These are phyloP conservation scores for Polietes domitor DNA, from an alignment of 2,888 invertebrate genomes.

Conservation along the genomic window DNA sequence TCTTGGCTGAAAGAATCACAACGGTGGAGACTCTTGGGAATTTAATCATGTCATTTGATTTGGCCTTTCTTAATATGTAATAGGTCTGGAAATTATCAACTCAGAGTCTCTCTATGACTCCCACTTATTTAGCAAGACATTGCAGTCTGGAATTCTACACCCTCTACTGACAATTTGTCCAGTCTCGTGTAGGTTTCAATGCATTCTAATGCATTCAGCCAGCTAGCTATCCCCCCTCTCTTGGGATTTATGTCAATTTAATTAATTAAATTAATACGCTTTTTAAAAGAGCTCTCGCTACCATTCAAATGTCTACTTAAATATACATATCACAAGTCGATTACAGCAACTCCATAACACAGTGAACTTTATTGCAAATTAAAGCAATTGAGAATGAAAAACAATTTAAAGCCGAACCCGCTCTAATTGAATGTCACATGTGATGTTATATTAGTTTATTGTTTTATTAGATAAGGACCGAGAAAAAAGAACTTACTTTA, in stretches of 20 bases:
- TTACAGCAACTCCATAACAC: neutral
- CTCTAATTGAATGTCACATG: conserved; percentile 6
- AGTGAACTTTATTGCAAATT: conserved; percentile 7
- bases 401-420: neutral
- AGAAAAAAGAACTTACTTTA: conserved; percentile 13
- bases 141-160: neutral
- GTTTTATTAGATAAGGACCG: neutral
- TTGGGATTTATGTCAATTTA: conserved; percentile 23
- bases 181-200: neutral
- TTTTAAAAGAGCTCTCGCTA: neutral
- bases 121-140: neutral
- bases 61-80: no score
- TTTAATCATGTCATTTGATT: no score
- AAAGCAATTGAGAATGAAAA: neutral
- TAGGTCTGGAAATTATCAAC: no score
- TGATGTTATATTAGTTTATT: conserved; percentile 7
- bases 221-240: no score
- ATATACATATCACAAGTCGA: neutral
- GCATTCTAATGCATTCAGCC: no score
- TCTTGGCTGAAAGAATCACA: no score
- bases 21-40: no score
- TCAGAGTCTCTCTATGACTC: no score
- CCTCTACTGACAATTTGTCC: neutral
- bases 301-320: conserved; percentile 13
- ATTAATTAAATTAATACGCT: conserved; percentile 25